These are phyloP conservation scores for Tapirus terrestris DNA, from an alignment of 2,113 vertebrate genomes.

Conservation along the genomic window DNA sequence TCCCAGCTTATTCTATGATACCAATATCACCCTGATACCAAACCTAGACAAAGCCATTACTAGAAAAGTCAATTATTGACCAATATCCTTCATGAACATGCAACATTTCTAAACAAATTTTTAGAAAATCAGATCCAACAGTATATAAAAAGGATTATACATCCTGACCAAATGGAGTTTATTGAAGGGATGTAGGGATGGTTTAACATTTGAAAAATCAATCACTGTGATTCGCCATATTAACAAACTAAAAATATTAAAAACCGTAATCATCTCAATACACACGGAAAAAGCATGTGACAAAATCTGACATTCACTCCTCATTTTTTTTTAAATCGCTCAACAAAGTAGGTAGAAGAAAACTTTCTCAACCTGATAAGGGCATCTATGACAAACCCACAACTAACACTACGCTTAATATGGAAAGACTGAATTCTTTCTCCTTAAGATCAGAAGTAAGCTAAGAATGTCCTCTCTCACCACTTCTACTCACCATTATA, in stretches of 20 bases:
- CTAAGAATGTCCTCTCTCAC: neutral
- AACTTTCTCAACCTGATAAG: neutral
- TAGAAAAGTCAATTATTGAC: neutral
- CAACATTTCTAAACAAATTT: neutral
- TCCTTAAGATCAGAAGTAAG: neutral
- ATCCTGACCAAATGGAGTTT: neutral
- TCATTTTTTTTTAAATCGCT: neutral
- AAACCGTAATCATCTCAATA: neutral
- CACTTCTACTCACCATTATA: neutral
- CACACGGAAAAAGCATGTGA: neutral
- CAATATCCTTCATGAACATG: neutral
- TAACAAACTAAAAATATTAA: neutral
- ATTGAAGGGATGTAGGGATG: neutral
- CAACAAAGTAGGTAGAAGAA: neutral
- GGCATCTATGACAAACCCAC: neutral
- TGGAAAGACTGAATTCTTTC: neutral
- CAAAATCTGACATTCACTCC: neutral
- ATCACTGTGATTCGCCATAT: neutral
- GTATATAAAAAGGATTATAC: neutral
- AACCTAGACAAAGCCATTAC: neutral
- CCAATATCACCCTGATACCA: neutral
- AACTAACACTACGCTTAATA: neutral
- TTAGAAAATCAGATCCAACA: neutral
- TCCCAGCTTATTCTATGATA: neutral
- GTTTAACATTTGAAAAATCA: neutral